phyloP scores from a whole-genome alignment of 2,113 vertebrate genomes.

The Podiceps cristatus region DNA sequence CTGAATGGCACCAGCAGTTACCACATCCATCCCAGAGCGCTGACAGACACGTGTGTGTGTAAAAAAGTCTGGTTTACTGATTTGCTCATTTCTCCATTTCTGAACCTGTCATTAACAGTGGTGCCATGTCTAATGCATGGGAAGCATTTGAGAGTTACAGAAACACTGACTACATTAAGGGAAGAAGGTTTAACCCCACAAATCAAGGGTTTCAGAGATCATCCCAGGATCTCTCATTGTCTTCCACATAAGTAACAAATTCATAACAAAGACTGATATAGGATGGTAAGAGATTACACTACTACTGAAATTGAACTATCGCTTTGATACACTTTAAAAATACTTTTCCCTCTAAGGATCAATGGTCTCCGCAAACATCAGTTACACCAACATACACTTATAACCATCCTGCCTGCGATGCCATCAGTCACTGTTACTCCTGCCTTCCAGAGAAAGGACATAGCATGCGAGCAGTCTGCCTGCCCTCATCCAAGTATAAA shows the following conservation, averaged over 20 bases:
- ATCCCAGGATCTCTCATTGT: neutral
- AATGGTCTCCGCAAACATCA: neutral
- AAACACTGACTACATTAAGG: neutral
- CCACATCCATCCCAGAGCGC: neutral
- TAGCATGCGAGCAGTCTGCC: neutral
- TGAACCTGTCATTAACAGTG: neutral
- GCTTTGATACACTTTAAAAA: neutral
- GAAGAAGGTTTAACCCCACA: neutral
- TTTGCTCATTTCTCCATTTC: neutral
- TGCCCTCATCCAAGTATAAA: neutral
- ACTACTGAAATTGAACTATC: neutral
- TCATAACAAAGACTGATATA: neutral
- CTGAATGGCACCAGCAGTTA: neutral
- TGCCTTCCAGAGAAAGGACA: neutral
- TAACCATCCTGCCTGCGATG: neutral
- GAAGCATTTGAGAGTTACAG: neutral
- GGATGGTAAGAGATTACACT: neutral
- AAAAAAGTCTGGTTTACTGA: neutral
- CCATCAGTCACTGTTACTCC: neutral
- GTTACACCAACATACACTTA: neutral
- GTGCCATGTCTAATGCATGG: neutral
- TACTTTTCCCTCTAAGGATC: neutral
- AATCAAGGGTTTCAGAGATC: neutral
- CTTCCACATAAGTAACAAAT: neutral
- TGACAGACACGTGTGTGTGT: neutral